These are phyloP conservation scores for Onychomys arenicola DNA, from an alignment of 2,797 vertebrate genomes.

Conservation along the genomic window DNA sequence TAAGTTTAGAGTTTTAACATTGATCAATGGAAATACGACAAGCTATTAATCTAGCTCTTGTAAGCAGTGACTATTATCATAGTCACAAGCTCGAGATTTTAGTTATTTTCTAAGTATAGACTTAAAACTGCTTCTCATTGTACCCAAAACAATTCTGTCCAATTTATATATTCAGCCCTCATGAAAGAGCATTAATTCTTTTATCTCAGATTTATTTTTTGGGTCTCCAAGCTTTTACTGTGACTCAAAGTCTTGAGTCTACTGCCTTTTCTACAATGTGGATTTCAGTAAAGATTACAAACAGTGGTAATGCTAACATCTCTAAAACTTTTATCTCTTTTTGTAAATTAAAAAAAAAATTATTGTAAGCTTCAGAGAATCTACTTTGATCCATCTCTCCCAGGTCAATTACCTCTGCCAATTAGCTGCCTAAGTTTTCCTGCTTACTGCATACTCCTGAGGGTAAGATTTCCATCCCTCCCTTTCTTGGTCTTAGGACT, in stretches of 20 bases:
- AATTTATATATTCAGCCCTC: neutral
- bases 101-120: neutral
- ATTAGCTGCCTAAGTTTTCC: neutral
- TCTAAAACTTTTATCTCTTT: neutral
- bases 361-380: neutral
- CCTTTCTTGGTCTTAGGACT: neutral
- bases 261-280: neutral
- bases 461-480: neutral
- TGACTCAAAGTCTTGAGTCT: neutral
- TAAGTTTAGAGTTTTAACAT: neutral
- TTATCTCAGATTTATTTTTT: neutral
- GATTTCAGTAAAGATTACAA: neutral
- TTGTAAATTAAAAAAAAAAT: neutral
- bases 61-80: neutral
- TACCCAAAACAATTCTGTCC: neutral
- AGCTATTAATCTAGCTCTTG: neutral
- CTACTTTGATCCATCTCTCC: neutral
- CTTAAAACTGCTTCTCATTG: neutral
- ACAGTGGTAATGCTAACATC: neutral
- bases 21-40: neutral
- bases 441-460: neutral
- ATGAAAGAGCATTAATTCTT: neutral
- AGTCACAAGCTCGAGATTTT: neutral
- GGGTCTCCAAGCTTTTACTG: neutral
- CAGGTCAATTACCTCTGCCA: neutral